These are phyloP conservation scores for Sicus ferrugineus DNA, from an alignment of 2,888 invertebrate genomes.

Conservation along the genomic window DNA sequence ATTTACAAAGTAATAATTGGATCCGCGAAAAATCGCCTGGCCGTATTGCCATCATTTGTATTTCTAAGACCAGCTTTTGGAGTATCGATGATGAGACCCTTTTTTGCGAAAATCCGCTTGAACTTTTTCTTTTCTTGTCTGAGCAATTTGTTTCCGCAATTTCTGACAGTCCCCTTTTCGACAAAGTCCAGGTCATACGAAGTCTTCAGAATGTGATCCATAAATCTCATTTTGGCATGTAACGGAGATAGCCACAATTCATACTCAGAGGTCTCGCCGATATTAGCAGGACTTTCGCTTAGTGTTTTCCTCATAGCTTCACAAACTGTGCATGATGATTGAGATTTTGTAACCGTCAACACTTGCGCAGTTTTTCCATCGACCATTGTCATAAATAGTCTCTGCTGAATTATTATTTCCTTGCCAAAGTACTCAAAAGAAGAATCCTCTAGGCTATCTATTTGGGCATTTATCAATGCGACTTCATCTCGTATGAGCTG, in stretches of 20 bases:
- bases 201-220: not conserved
- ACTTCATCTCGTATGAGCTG: conserved; percentile 2
- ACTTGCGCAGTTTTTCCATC: not conserved
- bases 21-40: too few relatives aligned
- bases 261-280: not conserved
- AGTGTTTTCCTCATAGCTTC: not conserved
- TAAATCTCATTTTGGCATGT: not conserved
- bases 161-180: not conserved
- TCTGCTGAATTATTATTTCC: not conserved
- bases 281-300: not conserved
- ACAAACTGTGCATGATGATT: not conserved
- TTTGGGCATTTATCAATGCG: not conserved
- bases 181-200: not conserved
- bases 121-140: not conserved
- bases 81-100: too few relatives aligned
- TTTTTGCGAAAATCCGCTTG: not conserved
- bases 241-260: not conserved
- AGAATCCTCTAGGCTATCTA: not conserved
- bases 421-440: not conserved
- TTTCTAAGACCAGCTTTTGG: too few relatives aligned
- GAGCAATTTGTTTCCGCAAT: not conserved
- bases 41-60: too few relatives aligned
- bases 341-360: not conserved
- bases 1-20: too few relatives aligned
- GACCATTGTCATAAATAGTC: conserved; percentile 1